Evolutionary conservation across 2,888 invertebrate species (phyloP), one percentile per base, ranked within the genome.

Genomic region (Biston betularia): DNA sequence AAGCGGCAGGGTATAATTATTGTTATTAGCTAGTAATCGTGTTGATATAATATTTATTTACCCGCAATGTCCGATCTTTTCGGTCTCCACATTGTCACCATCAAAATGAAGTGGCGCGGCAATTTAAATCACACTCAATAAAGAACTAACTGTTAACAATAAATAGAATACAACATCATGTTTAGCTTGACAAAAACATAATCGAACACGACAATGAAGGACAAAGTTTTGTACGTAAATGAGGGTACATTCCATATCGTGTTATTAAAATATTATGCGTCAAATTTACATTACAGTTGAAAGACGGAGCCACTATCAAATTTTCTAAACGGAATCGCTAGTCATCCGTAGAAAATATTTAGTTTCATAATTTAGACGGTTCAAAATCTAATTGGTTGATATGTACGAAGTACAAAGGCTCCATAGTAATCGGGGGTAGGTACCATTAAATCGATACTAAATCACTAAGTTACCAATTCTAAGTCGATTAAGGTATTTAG

Each of bases 401-500:
- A 11, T 33, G 42, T 40, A 38, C 24, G 44, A 42, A 40, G 49
- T 49, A 49, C 49, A 35, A 14, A 14, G 45, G 35, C 34, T 49
- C 58, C 58, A 58, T 49, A 49, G 58, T 40, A 49, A 49, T 58
- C 14, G 24, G 40, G 58, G 58, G 58, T 58, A 49, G n/a, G n/a
- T 58, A 49, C 49, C 40, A 58, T 58, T 46, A 14, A 40, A 53
- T 53, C 63, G 50, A 56, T 63, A 63, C 34, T 24, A 52, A 44
- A 38, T 63, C 50, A 56, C 56, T 35, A 63, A 63, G 49, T 33
- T 58, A 58, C 56, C 57, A 57, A 57, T 63, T 45, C 50, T 11
- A 57, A 34, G n/a, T 38, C 63, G 56, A 63, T 63, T 63, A 63
- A 50, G 44, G 7, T 50, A 50, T 57, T 35, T 63, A 24, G 63